These are phyloP conservation scores for Synanthedon formicaeformis DNA, from an alignment of 2,888 invertebrate species.

Conservation along the genomic window DNA sequence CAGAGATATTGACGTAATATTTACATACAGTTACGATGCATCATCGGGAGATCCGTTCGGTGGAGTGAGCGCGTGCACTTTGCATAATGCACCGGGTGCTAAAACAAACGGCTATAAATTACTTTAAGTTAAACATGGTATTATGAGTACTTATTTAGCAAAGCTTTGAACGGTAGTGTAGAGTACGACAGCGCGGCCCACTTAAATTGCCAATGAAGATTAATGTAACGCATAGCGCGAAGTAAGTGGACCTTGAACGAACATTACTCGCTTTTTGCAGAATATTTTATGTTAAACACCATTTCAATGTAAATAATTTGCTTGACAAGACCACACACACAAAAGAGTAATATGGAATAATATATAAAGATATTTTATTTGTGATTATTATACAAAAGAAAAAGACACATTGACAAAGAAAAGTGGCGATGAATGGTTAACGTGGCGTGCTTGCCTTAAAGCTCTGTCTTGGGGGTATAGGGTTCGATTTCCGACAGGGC, in stretches of 20 bases:
- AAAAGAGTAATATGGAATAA: too few species aligned
- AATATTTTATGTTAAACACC: not conserved
- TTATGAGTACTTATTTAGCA: not conserved
- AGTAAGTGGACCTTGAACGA: slow-evolving; percentile 12
- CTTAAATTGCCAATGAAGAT: slow-evolving; percentile 13
- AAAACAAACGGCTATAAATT: slow-evolving; percentile 14
- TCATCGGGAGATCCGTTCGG: slow-evolving; percentile 7
- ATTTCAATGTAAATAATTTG: too few species aligned
- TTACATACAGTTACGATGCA: slow-evolving; percentile 18
- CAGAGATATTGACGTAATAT: slow-evolving; percentile 32
- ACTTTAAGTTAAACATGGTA: not conserved
- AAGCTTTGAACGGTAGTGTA: too few species aligned
- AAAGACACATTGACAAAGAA: too few species aligned
- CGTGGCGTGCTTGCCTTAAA: too few species aligned
- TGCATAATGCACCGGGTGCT: slow-evolving; percentile 9
- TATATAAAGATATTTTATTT: too few species aligned
- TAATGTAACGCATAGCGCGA: slow-evolving; percentile 3
- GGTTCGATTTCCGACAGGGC: too few species aligned
- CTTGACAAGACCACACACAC: too few species aligned
- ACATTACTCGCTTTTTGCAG: slow-evolving; percentile 3
- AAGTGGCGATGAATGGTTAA: too few species aligned
- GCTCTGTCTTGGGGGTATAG: too few species aligned
- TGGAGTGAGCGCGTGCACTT: slow-evolving; percentile 3
- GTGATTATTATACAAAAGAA: too few species aligned
- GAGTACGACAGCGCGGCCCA: slow-evolving; percentile 17